These are phyloP conservation scores for Lissonota sp. DNA, from an alignment of 2,888 invertebrate genomes.

Conservation along the genomic window DNA sequence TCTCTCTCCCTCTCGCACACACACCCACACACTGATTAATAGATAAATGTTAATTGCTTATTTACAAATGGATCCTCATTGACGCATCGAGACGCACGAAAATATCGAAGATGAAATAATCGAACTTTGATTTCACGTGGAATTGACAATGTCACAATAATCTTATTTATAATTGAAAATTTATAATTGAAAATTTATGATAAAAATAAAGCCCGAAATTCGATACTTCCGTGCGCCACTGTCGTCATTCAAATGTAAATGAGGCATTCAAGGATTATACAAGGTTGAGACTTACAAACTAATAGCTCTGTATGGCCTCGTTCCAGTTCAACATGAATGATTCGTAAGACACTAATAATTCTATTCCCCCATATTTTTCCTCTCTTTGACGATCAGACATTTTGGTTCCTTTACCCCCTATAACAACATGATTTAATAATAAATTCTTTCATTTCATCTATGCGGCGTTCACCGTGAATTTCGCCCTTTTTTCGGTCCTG, in stretches of 20 bases:
- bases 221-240: not conserved
- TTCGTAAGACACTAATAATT: conserved; percentile 68
- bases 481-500: conserved; percentile 28
- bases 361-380: conserved; percentile 19
- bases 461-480: conserved; percentile 41
- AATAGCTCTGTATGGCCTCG: conserved; percentile 73
- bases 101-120: conserved; percentile 63
- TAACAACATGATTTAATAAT: conserved; percentile 69
- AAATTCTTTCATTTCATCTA: conserved; percentile 58
- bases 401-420: conserved; percentile 68
- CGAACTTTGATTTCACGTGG: not conserved
- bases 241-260: not conserved
- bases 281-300: conserved; percentile 68
- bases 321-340: conserved; percentile 69
- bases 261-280: conserved; percentile 9
- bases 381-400: conserved; percentile 57
- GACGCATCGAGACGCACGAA: conserved; percentile 63
- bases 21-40: too few relatives aligned
- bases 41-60: conserved; percentile 58
- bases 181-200: too few relatives aligned
- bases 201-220: not conserved
- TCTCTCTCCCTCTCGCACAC: not conserved
- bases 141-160: not conserved
- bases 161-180: too few relatives aligned
- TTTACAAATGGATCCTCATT: conserved; percentile 70